Evolutionary conservation across 2,888 invertebrate genomes (phyloP).

Genomic region (Phrixothrix hirtus): DNA sequence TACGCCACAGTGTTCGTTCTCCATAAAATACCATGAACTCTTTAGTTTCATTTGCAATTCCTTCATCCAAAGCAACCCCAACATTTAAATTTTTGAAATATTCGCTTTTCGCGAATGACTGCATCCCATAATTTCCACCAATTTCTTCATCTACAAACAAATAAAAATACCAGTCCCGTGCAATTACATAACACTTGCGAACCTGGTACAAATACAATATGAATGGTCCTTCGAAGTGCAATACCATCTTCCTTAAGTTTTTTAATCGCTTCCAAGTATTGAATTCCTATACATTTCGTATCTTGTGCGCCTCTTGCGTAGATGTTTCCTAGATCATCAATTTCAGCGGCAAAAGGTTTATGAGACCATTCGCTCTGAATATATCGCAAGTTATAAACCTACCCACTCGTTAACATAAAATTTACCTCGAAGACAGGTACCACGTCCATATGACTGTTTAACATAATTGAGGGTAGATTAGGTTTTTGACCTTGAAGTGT

Average conservation of each 20-base stretch:
- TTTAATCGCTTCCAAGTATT: conserved; percentile 76
- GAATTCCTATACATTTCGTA: conserved; percentile 84
- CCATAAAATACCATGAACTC: conserved; percentile 72
- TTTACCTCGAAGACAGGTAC: conserved; percentile 81
- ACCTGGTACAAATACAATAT: conserved; percentile 75
- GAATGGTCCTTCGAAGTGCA: conserved; percentile 67
- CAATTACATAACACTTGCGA: no score
- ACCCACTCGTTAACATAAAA: background rate
- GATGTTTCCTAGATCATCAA: conserved; percentile 84
- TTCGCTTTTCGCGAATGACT: conserved; percentile 70
- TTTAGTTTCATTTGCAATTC: conserved; percentile 71
- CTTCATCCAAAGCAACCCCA: conserved; percentile 87
- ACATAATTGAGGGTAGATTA: conserved; percentile 69
- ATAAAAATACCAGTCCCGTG: no score
- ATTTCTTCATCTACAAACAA: conserved; percentile 82
- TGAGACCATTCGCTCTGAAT: conserved; percentile 87
- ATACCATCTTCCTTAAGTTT: conserved; percentile 63
- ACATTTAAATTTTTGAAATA: conserved; percentile 78
- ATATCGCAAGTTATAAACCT: conserved; percentile 71
- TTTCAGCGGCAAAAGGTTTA: conserved; percentile 85
- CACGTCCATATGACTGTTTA: conserved; percentile 97
- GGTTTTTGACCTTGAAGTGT: conserved; percentile 81
- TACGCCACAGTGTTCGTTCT: conserved; percentile 84
- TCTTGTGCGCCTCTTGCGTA: conserved; percentile 78
- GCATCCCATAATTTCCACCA: conserved; percentile 82